These are phyloP conservation scores for Forbesichthys papilliferus DNA, from an alignment of 2,113 vertebrate genomes.

Conservation along the genomic window DNA sequence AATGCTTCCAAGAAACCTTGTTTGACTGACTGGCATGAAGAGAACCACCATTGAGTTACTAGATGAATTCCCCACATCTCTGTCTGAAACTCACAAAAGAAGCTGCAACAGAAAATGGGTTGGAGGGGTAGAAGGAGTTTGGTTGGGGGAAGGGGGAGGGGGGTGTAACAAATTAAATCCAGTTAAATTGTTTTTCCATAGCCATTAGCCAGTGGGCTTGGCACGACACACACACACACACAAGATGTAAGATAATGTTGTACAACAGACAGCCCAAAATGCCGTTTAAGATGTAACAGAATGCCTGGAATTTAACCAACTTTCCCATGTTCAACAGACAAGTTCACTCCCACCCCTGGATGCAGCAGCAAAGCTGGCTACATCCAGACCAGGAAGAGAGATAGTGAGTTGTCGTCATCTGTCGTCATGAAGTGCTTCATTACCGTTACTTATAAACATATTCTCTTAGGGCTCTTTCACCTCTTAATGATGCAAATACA, in stretches of 20 bases:
- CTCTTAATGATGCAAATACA: too few relatives aligned
- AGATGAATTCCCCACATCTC: slow-evolving; percentile 60
- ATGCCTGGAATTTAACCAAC: slow-evolving; percentile 71
- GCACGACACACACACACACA: slow-evolving; percentile 42
- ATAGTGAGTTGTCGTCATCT: neutral
- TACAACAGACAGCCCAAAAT: slow-evolving; percentile 50
- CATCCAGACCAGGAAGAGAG: neutral
- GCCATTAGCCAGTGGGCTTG: slow-evolving; percentile 76
- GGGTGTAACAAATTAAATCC: slow-evolving; percentile 70
- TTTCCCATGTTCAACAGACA: slow-evolving; percentile 49
- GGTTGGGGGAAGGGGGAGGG: slow-evolving; percentile 4
- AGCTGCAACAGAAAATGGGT: slow-evolving; percentile 37
- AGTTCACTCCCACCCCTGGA: slow-evolving; percentile 24
- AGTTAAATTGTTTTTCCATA: slow-evolving; percentile 80
- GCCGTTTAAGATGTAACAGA: slow-evolving; percentile 55
- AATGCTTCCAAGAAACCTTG: slow-evolving; percentile 14
- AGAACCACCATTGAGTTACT: slow-evolving; percentile 38
- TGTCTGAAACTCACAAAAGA: slow-evolving; percentile 48
- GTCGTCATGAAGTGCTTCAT: too few relatives aligned
- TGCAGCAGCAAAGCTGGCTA: slow-evolving; percentile 11
- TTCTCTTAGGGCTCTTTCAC: too few relatives aligned
- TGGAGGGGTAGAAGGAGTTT: slow-evolving; percentile 24
- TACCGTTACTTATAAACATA: too few relatives aligned
- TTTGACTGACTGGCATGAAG: slow-evolving; percentile 12
- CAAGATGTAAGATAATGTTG: slow-evolving; percentile 62